These are phyloP conservation scores for Ophiodon elongatus DNA, from an alignment of 2,113 vertebrate genomes.

Conservation along the genomic window DNA sequence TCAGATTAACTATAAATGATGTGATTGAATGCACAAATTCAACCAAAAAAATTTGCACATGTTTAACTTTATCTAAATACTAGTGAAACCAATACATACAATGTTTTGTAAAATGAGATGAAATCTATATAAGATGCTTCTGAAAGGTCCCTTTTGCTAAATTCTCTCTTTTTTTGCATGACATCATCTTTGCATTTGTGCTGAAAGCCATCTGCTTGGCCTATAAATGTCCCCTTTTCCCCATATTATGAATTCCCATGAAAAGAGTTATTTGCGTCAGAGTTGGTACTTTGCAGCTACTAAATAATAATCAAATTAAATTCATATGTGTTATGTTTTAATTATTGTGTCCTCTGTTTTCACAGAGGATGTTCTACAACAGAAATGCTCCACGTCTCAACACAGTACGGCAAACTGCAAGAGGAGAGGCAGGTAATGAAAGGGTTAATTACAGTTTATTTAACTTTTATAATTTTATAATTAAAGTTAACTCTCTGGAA, in stretches of 20 bases:
- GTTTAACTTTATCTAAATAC: background rate
- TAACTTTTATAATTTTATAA: too few species aligned
- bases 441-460: conserved; percentile 62
- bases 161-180: background rate
- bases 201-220: background rate
- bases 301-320: background rate
- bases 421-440: conserved; percentile 56
- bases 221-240: fast-evolving
- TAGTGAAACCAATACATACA: background rate
- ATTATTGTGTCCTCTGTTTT: conserved; percentile 25
- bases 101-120: fast-evolving
- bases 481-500: background rate
- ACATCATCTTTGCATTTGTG: background rate
- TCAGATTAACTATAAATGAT: conserved; percentile 33
- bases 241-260: background rate
- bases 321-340: background rate
- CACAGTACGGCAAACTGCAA: background rate
- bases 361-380: conserved; percentile 40
- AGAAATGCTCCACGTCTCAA: background rate
- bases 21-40: conserved; percentile 18
- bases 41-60: background rate
- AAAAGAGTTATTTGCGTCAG: fast-evolving
- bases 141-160: background rate
- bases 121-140: background rate
- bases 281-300: background rate